phyloP scores from a whole-genome alignment of 2,888 invertebrate species.

The Tetropium fuscum region DNA sequence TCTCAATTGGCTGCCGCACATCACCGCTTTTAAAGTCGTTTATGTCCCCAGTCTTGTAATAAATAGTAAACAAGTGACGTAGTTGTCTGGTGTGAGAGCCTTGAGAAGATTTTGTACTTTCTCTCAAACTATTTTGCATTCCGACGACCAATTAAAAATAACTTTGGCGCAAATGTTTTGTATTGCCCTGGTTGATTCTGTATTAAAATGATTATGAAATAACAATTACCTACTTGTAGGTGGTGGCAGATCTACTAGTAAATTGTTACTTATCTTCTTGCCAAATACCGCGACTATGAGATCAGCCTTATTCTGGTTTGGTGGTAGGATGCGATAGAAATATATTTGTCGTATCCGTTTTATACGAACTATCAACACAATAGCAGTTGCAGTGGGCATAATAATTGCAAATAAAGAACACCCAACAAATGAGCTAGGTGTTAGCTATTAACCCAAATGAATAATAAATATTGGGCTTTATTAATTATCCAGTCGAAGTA shows the following conservation, averaged over 20 bases:
- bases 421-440: too few relatives aligned
- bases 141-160: slow-evolving; percentile 12
- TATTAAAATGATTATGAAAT: slow-evolving; percentile 32
- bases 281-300: slow-evolving; percentile 60
- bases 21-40: not conserved
- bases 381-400: slow-evolving; percentile 3
- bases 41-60: not conserved
- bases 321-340: slow-evolving; percentile 39
- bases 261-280: slow-evolving; percentile 53
- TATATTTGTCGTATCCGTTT: slow-evolving; percentile 32
- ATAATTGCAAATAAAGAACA: too few relatives aligned
- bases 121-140: slow-evolving; percentile 16
- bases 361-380: slow-evolving; percentile 1
- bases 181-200: slow-evolving; percentile 7
- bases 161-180: slow-evolving; percentile 8
- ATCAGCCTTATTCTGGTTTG: slow-evolving; percentile 57
- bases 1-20: not conserved
- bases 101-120: slow-evolving; percentile 18
- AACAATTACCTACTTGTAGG: slow-evolving; percentile 44
- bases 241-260: slow-evolving; percentile 39
- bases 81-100: slow-evolving; percentile 19
- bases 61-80: slow-evolving; percentile 21
- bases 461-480: too few relatives aligned
- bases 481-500: too few relatives aligned
- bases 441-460: too few relatives aligned